A percentile compares a stretch with the other conserved stretches of the same genome.
These are phyloP conservation scores for Icerya purchasi DNA, from an alignment of 2,888 invertebrate species.

Conservation along the genomic window DNA sequence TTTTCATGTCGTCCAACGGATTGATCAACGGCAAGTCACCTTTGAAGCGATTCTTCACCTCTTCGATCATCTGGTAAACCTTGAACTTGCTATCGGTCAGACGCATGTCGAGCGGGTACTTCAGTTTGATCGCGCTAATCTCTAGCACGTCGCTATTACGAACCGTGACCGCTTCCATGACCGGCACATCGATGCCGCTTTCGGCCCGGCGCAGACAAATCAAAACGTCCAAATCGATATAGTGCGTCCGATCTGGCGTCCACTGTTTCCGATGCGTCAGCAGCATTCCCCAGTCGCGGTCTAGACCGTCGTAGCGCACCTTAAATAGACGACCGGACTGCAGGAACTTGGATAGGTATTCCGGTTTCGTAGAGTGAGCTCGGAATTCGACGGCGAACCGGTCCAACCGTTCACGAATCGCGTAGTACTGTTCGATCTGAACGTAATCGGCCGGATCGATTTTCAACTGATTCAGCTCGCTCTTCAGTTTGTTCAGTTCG, in stretches of 20 bases:
- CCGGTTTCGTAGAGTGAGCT: constrained; percentile 57
- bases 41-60: constrained; percentile 75
- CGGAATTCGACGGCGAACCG: constrained; percentile 51
- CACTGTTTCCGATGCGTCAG: constrained; percentile 58
- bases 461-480: constrained; percentile 37
- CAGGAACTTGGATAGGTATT: constrained; percentile 77
- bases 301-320: constrained; percentile 37
- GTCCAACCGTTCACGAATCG: constrained; percentile 60
- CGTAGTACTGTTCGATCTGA: no score
- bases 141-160: constrained; percentile 58
- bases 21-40: constrained; percentile 73
- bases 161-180: constrained; percentile 77
- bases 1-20: constrained; percentile 90
- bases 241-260: not conserved
- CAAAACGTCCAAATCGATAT: constrained; percentile 6
- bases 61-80: constrained; percentile 22
- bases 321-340: constrained; percentile 84
- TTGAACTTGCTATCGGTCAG: constrained; percentile 56
- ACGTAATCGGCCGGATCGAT: no score
- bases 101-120: constrained; percentile 74
- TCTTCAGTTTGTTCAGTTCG: constrained; percentile 32
- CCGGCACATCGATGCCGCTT: constrained; percentile 22
- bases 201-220: not conserved
- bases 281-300: constrained; percentile 93
- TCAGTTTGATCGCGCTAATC: constrained; percentile 72